A percentile compares a stretch with the other conserved stretches of the same genome.
Conservation (phyloP, 2,113 vertebrate species). For the Eupsittula cactorum region DNA sequence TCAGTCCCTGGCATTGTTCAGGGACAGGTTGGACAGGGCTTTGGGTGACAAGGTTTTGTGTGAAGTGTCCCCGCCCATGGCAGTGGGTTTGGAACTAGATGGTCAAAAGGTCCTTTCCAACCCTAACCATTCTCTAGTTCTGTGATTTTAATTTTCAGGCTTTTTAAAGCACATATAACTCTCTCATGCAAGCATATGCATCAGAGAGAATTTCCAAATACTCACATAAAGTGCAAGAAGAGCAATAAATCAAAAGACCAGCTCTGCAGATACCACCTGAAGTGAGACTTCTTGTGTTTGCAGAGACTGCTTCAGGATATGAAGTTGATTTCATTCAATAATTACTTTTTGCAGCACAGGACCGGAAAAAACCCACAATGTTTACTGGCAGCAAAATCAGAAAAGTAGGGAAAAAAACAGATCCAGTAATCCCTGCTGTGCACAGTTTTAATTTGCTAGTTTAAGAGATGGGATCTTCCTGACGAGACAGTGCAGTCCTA, state of each 20-base stretch:
- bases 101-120: not conserved
- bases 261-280: not conserved
- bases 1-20: not conserved
- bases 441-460: not conserved
- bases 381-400: not conserved
- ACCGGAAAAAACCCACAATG: not conserved
- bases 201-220: not conserved
- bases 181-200: not conserved
- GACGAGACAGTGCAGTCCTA: not conserved
- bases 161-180: not conserved
- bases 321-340: constrained; percentile 10
- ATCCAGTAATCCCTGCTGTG: not conserved
- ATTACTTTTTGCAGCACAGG: not conserved
- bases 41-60: not conserved
- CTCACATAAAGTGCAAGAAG: not conserved
- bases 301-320: not conserved
- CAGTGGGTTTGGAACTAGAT: not conserved
- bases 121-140: not conserved
- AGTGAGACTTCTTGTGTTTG: not conserved
- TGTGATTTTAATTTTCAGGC: not conserved
- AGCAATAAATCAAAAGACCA: not conserved
- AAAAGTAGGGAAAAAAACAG: not conserved
- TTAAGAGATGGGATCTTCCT: constrained; percentile 8
- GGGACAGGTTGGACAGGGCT: not conserved
- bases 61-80: not conserved